A percentile compares a stretch with the other conserved stretches of the same genome.
Evolutionary conservation across 2,113 vertebrate genomes (phyloP).

Genomic region (Trichomycterus rosablanca): DNA sequence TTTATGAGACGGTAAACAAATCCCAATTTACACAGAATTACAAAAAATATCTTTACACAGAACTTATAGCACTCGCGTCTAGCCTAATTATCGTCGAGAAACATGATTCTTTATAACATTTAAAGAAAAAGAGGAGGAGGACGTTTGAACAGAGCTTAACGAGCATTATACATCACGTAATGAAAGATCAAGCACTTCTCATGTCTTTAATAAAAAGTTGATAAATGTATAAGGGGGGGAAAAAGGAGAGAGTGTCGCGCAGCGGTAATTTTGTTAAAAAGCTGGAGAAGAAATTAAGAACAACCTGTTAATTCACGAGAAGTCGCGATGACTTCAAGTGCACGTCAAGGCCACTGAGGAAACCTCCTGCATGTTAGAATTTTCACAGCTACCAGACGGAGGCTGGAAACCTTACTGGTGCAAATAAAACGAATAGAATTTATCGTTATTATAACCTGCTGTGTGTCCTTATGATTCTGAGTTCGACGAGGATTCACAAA

Average conservation of each 20-base stretch:
- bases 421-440: conserved; percentile 20
- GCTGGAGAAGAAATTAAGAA: conserved; percentile 43
- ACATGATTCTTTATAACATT: conserved; percentile 47
- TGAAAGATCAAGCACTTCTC: conserved; percentile 51
- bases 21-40: conserved; percentile 37
- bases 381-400: no score
- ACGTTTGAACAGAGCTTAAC: conserved; percentile 64
- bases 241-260: conserved; percentile 25
- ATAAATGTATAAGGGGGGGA: conserved; percentile 59
- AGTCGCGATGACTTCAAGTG: conserved; percentile 31
- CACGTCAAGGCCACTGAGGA: conserved; percentile 40
- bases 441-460: background rate
- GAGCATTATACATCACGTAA: conserved; percentile 63
- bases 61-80: conserved; percentile 21
- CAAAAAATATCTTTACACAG: conserved; percentile 40
- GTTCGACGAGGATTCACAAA: background rate
- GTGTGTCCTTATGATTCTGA: background rate
- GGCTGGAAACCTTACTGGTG: conserved; percentile 7
- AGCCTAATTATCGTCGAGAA: conserved; percentile 18
- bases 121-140: conserved; percentile 57
- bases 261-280: conserved; percentile 40
- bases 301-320: conserved; percentile 14
- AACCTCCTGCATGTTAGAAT: conserved; percentile 24
- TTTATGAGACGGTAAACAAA: background rate
- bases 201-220: conserved; percentile 19